Evolutionary conservation across 2,797 vertebrate species (phyloP), one percentile per base, ranked within the genome.

Genomic region (Lutjanus argentimaculatus): DNA sequence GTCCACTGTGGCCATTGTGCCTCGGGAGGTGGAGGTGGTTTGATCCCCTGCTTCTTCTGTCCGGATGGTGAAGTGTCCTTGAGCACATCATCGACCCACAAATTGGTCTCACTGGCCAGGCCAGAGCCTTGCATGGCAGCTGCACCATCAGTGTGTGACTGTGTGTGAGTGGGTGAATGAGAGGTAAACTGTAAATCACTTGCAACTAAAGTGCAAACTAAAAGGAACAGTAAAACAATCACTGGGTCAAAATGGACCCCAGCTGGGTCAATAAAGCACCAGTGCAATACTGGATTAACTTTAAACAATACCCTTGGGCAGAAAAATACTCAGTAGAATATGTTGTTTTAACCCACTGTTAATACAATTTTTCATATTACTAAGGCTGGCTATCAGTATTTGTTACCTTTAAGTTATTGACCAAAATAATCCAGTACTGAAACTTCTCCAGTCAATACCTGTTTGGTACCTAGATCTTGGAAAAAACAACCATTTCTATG

Each of bases 41-140:
- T 70, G 55, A 48, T 70, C 53, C 22, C 36, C 6, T 10, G 55
- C 55, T 49, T 56, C 53, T 49, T 17, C 68, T 56, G 21, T 17
- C 16, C 13, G 8, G 10, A 61, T 9, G 67, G 45, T 6, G 10
- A 51, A 62, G 49, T 42, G 36, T 73, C 48, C 21, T 61, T 16
- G 25, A 75, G 61, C 30, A 42, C 46, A 51, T 19, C 69, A 61
- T 30, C 36, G 49, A 72, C 42, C 36, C 55, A 2, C 48, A 53
- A 63, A 67, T 62, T 46, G 36, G 25, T 58, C 51, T 64, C 19
- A 6, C 10, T 49, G 46, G 63, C 14, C n/a, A 16, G 67, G 36
- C 42, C 59, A 17, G 55, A 1, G 0, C 56, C 36, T 43, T 14
- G 46, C 70, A 46, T 25, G 40, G 46, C 58, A 30, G 42, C 52